Percentiles rank a stretch among this genome's conserved stretches.
Evolutionary conservation across 2,888 invertebrate genomes (phyloP).

Genomic region (Drosophila eohydei): DNA sequence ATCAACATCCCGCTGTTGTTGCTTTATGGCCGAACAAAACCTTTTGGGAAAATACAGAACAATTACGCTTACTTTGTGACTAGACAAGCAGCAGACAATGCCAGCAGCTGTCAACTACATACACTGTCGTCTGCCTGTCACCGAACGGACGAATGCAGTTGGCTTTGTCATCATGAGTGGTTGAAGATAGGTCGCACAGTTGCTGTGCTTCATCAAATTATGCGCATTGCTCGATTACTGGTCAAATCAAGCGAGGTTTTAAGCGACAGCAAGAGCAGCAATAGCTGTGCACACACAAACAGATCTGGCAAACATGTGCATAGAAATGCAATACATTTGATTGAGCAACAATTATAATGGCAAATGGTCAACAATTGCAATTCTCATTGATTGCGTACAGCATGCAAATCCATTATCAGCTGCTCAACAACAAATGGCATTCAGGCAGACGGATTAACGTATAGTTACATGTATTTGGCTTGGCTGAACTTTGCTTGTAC

Average conservation of each 20-base stretch:
- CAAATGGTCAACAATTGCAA: conserved; percentile 60
- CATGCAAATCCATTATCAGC: conserved; percentile 38
- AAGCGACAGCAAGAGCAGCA: neutral
- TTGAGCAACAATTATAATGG: conserved; percentile 56
- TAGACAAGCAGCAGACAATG: conserved; percentile 69
- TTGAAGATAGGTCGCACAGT: conserved; percentile 5
- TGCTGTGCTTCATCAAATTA: conserved; percentile 34
- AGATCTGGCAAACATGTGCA: conserved; percentile 25
- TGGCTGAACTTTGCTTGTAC: neutral
- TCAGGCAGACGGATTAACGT: neutral
- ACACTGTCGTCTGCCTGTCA: conserved; percentile 36
- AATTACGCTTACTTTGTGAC: conserved; percentile 44
- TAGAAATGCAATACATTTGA: conserved; percentile 48
- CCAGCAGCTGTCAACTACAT: conserved; percentile 51
- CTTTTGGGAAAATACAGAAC: conserved; percentile 35
- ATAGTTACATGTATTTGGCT: neutral
- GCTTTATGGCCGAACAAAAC: conserved; percentile 47
- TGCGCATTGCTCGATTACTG: conserved; percentile 35
- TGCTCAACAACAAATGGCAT: conserved; percentile 11
- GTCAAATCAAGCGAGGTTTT: conserved; percentile 17
- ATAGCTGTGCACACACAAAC: conserved; percentile 6
- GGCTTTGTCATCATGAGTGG: conserved; percentile 24
- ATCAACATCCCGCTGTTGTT: conserved; percentile 41
- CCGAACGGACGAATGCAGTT: conserved; percentile 19
- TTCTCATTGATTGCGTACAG: conserved; percentile 55